Base-by-base conservation (phyloP, 2,888 invertebrate species). In the Euplexia lucipara region DNA sequence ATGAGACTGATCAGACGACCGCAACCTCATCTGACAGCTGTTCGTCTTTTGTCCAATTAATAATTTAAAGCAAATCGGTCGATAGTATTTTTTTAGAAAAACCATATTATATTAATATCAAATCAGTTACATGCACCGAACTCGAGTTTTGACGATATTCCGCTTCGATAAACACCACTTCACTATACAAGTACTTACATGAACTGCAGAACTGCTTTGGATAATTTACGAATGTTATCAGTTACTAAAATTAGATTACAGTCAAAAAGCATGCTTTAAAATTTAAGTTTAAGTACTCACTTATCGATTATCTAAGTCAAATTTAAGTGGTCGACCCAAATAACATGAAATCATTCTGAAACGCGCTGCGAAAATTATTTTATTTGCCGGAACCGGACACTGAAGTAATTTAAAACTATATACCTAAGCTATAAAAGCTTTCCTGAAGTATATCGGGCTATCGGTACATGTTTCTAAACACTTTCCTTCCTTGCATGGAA, bases 81-180 rank as follows among this genome's bases (percentile, higher is more conserved):
- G 20, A 41, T 34, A 58, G 6, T 39, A 58, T 14, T 47, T 10
- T 41, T 58, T 26, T 30, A 2, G 32, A 32, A 18, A 12, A 58
- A 68, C 35, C 41, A 59, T 47, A 47, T 58, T 58, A 65, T 57
- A 41, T n/a, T 30, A n/a, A 68, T n/a, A n/a, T 35, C 10, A 48
- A 48, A 48, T 58, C 30, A 30, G 20, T 34, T 9, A 34, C 41
- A 67, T 41, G 16, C 41, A 48, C 47, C 41, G 16, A 41, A 47
- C 18, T 45, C 20, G 30, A 68, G 35, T 59, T 58, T 48, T 41
- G 39, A 34, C 16, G 20, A 47, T 67, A 58, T 16, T 58, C 20
- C 10, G 34, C 16, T 2, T 41, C 14, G 34, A 41, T 41, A 35
- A 41, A 20, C n/a, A 35, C 6, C 57, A 58, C 68, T 65, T 58